phyloP scores from a whole-genome alignment of 2,113 vertebrate species.

The Sciurus niger region DNA sequence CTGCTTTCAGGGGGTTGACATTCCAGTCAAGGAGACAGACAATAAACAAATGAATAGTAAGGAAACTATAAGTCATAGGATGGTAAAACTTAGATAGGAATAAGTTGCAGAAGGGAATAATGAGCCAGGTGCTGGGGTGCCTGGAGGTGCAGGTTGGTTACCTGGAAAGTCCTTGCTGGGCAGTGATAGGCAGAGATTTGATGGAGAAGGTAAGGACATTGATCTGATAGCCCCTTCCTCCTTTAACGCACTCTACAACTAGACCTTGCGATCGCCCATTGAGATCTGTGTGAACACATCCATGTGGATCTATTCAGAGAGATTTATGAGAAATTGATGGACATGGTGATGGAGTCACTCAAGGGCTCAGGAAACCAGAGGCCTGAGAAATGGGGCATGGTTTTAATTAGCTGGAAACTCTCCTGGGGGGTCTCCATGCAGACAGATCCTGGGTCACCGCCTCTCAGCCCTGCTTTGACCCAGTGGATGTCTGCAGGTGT shows the following conservation, averaged over 20 bases:
- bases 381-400: neutral
- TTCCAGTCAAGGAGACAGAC: neutral
- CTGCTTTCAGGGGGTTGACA: neutral
- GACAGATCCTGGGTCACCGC: neutral
- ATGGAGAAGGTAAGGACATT: neutral
- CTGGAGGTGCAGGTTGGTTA: neutral
- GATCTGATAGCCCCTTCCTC: neutral
- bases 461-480: neutral
- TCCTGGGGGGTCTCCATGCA: neutral
- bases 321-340: neutral
- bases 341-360: neutral
- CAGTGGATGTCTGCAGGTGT: neutral
- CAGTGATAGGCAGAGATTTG: neutral
- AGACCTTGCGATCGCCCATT: neutral
- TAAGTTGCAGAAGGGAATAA: neutral
- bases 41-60: neutral
- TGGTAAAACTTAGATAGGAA: neutral
- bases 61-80: neutral
- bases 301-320: neutral
- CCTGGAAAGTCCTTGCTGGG: neutral
- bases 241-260: neutral
- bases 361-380: neutral
- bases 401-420: neutral
- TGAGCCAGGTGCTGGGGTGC: no score
- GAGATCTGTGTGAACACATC: neutral